Evolutionary conservation across 2,113 vertebrate species (phyloP), one percentile per base, ranked within the genome.

Genomic region (Triplophysa siluroides): DNA sequence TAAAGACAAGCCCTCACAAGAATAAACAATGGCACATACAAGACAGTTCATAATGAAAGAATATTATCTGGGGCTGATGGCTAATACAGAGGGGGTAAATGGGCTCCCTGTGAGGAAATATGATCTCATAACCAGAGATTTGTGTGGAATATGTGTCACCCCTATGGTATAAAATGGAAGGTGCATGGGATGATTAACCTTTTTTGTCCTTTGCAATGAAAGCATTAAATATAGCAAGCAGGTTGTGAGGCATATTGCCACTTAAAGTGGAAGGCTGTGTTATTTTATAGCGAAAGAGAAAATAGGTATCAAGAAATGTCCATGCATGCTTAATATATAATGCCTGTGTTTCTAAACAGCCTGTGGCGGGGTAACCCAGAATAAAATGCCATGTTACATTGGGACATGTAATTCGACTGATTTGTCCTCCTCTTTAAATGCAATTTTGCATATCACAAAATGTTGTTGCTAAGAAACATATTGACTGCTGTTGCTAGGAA

Each of bases 401-500:
- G 41, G 38, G 60, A 80, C 60, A 63, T 76, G 63, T 24, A 24
- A 23, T 68, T 74, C 78, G 74, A 54, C 21, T 58, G 66, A 70
- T 50, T 71, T 83, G 52, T 66, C 12, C 47, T 66, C 58, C 52
- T 81, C 45, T 66, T 73, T 68, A 64, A 73, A 75, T 43, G 21
- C 71, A 65, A 78, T 67, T 80, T 83, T 76, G 76, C 76, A 73
- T 77, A 81, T 76, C 47, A 81, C 64, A 77, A 83, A 85, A 82
- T 70, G 63, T 54, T 82, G 84, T 86, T 84, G 84, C 83, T 87
- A 78, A 83, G 87, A 73, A 84, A 86, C 85, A 85, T 85, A 84
- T 87, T 86, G 83, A 87, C 81, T 81, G 76, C 74, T 78, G 88
- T 87, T 88, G 88, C 85, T 87, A 88, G 85, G 88, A 85, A 82